Percentiles rank a stretch among this genome's conserved stretches.
Evolutionary conservation across 2,797 vertebrate species (phyloP).

Genomic region (Sebastes vulpes): DNA sequence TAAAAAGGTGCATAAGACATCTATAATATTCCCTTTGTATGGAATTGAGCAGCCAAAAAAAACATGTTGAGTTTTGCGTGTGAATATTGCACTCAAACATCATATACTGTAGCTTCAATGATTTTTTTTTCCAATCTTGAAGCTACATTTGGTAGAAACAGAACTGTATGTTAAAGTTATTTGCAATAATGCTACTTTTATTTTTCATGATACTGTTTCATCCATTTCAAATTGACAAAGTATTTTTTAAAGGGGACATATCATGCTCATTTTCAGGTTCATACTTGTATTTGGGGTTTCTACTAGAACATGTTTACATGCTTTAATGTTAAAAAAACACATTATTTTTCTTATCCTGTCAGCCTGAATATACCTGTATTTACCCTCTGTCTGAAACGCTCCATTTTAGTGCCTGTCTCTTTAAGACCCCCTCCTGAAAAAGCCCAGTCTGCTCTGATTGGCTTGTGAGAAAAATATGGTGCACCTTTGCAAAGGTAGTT

Average conservation of each 20-base stretch:
- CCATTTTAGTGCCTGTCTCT: rapidly evolving
- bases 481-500: background rate
- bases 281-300: too few relatives aligned
- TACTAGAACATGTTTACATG: rapidly evolving
- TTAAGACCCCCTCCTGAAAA: background rate
- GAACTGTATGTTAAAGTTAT: too few relatives aligned
- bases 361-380: background rate
- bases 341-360: background rate
- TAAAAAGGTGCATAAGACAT: background rate
- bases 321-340: too few relatives aligned
- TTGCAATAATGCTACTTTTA: too few relatives aligned
- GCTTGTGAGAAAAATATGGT: background rate
- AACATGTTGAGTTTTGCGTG: background rate
- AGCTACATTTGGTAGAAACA: background rate
- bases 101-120: background rate
- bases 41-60: background rate
- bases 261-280: too few relatives aligned
- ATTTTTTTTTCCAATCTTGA: background rate
- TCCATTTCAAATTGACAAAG: background rate
- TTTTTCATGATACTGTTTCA: too few relatives aligned
- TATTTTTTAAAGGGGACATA: background rate
- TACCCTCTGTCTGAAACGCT: background rate
- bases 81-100: background rate
- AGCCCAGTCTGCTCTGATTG: background rate
- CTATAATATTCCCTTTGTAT: background rate